phyloP scores from a whole-genome alignment of 1,140 invertebrate genomes.

The Camponotus pennsylvanicus region DNA sequence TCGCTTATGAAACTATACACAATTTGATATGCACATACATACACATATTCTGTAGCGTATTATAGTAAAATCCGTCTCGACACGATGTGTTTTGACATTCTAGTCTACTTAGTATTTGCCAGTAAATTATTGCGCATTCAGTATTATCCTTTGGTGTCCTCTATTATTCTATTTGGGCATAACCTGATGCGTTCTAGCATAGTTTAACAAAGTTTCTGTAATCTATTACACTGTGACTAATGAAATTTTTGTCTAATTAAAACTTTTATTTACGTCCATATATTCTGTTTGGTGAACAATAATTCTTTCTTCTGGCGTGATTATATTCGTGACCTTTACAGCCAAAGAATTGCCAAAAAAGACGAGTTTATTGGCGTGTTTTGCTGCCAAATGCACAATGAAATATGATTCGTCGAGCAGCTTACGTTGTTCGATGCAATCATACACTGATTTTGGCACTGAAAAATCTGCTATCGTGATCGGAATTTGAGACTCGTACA shows the following conservation, averaged over 20 bases:
- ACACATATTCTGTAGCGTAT: background rate
- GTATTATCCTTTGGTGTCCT: constrained; percentile 34
- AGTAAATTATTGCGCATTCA: constrained; percentile 31
- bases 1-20: background rate
- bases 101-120: background rate
- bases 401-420: constrained; percentile 25
- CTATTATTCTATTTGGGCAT: background rate
- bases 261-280: background rate
- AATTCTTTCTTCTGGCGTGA: constrained; percentile 1
- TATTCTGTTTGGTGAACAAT: background rate
- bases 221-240: constrained; percentile 8
- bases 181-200: background rate
- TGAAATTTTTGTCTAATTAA: constrained; percentile 42
- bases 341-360: constrained; percentile 26
- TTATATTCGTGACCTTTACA: constrained; percentile 17
- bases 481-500: background rate
- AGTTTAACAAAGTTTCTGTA: background rate
- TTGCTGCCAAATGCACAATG: constrained; percentile 42
- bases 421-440: constrained; percentile 2
- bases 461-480: background rate
- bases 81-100: background rate
- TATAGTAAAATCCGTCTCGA: background rate
- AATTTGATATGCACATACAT: too few relatives aligned
- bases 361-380: background rate
- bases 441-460: constrained; percentile 26